phyloP scores from a whole-genome alignment of 37 sponge, comb jelly and placozoan genomes.

The Beroe ovata region DNA sequence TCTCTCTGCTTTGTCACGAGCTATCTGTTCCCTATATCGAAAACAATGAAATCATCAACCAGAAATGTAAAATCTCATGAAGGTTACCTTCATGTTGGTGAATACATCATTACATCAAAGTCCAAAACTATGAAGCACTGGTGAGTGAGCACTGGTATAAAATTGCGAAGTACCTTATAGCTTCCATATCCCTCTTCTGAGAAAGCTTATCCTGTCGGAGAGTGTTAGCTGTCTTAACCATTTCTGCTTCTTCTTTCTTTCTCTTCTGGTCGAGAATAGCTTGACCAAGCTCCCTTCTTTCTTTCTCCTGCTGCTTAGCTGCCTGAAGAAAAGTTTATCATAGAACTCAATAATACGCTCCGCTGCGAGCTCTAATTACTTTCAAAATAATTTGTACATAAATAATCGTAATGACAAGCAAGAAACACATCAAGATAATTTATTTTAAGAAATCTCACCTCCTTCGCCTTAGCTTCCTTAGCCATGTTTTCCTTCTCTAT shows the following conservation, averaged over 20 bases:
- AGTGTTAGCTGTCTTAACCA: neutral
- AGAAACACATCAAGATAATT: too few species aligned
- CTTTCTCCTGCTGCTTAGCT: neutral
- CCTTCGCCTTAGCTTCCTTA: neutral
- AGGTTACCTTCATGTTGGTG: too few species aligned
- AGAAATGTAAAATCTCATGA: neutral
- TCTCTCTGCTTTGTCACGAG: conserved; percentile 62
- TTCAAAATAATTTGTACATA: too few species aligned
- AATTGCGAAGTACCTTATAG: neutral
- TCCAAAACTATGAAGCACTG: too few species aligned
- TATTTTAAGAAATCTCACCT: too few species aligned
- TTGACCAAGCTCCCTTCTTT: conserved; percentile 22
- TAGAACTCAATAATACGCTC: too few species aligned
- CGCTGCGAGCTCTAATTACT: too few species aligned
- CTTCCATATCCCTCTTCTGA: conserved; percentile 50
- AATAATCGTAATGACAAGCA: too few species aligned
- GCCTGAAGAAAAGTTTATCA: neutral
- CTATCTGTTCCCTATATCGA: conserved; percentile 7
- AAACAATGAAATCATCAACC: neutral
- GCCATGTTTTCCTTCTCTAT: neutral
- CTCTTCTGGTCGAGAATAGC: conserved; percentile 23
- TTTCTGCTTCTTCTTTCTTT: conserved; percentile 8
- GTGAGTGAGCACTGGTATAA: too few species aligned
- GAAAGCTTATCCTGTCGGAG: conserved; percentile 15
- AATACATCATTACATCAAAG: too few species aligned